Base-by-base conservation (phyloP, 2,888 invertebrate species). In the Rhamnusium bicolor region DNA sequence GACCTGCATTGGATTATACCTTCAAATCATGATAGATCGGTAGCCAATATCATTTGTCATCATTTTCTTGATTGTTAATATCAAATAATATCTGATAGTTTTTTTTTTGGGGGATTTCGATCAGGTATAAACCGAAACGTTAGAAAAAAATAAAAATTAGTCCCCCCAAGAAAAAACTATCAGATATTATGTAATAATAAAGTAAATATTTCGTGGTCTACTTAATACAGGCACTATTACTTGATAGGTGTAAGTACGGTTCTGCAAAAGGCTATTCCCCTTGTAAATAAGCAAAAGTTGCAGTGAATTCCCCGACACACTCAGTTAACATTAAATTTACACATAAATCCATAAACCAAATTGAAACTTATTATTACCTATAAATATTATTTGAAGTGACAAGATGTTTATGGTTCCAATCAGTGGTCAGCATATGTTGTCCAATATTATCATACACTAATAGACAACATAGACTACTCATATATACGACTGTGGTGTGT, bases 291-390 rank as follows among this genome's bases (percentile, higher is more conserved):
- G 67, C 56, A 54, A 67, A 67, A 67, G 46, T 16, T 21, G 40
- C 58, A 40, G 29, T 46, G 46, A 56, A 67, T 67, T 67, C 56
- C 51, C 27, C 58, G 60, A 49, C 67, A 40, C 63, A 66, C 67
- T 68, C 56, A 21, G 54, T 62, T 12, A 62, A 62, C 54, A 62
- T 70, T 73, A 67, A 73, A 73, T 70, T 70, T 61, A 61, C 56
- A 62, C 67, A 68, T 67, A 47, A 73, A 70, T 70, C 40, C 67
- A 66, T 67, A 73, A 73, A 73, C 62, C 53, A 47, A 73, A 70
- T 54, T 29, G 67, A 70, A 70, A 73, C 66, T 73, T 73, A 73
- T 73, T 73, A 73, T 70, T 70, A 62, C 62, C 67, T 62, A 73
- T 73, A 58, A 67, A 73, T 73, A 62, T 73, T 67, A 70, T 67